A percentile compares a stretch with the other conserved stretches of the same genome.
Conservation (phyloP, 2,113 vertebrate genomes). For the Micronisus gabar region DNA sequence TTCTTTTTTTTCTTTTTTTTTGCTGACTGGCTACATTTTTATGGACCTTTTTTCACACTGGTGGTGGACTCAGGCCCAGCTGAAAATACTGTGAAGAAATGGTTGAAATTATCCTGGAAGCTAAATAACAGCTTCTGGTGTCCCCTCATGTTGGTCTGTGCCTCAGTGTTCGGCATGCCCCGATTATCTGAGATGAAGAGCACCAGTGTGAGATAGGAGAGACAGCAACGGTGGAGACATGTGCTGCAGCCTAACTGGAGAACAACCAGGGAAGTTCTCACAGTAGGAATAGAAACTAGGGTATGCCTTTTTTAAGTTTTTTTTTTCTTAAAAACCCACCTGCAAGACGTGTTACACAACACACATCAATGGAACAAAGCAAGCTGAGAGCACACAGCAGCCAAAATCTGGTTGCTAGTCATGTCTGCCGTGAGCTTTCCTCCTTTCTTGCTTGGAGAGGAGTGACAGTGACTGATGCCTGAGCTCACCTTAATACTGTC, state of each 20-base stretch:
- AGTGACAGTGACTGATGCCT: background rate
- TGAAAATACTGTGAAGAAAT: background rate
- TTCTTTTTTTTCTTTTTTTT: background rate
- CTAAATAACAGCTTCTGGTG: background rate
- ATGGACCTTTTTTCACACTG: background rate
- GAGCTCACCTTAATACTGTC: background rate
- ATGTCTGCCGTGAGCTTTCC: background rate
- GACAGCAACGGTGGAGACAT: background rate
- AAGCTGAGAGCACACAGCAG: background rate
- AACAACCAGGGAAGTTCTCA: background rate
- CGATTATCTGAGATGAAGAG: background rate
- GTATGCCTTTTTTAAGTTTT: background rate
- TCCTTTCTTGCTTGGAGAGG: background rate
- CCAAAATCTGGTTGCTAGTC: background rate
- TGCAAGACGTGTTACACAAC: background rate
- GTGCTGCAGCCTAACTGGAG: background rate
- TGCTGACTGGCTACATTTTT: conserved; percentile 45
- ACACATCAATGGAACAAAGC: background rate
- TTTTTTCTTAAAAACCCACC: background rate
- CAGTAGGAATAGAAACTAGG: background rate
- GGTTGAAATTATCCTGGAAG: background rate
- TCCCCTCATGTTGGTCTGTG: background rate
- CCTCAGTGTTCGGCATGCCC: background rate
- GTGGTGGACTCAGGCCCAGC: background rate
- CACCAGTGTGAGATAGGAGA: background rate